Conservation (phyloP, 2,113 vertebrate genomes). For the Pseudorasbora parva region DNA sequence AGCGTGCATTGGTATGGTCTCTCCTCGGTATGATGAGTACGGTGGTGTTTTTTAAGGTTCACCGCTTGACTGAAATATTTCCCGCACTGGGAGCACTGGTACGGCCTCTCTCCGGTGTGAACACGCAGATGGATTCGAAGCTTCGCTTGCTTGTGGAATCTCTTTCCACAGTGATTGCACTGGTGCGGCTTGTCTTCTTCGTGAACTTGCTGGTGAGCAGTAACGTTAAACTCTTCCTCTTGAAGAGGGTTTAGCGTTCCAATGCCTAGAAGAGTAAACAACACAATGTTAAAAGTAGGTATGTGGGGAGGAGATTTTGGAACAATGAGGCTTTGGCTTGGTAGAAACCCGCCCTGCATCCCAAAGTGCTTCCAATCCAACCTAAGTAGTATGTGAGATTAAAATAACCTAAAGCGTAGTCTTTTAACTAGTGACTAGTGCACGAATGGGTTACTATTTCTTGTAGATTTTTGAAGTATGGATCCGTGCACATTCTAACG, state of each 20-base stretch:
- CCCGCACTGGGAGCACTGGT: conserved; percentile 12
- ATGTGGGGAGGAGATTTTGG: not conserved
- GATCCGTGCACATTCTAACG: too few species aligned
- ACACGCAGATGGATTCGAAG: conserved; percentile 31
- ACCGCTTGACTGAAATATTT: conserved; percentile 32
- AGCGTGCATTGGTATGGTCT: conserved; percentile 11
- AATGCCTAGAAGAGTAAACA: not conserved
- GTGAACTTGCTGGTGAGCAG: not conserved
- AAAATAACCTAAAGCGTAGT: too few species aligned
- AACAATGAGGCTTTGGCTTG: not conserved
- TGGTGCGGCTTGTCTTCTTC: conserved; percentile 22
- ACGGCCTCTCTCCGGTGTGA: conserved; percentile 27
- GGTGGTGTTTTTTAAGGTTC: conserved; percentile 29
- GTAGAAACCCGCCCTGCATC: too few species aligned
- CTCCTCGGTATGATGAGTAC: conserved; percentile 26
- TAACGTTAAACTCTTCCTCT: conserved; percentile 5
- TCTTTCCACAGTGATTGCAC: conserved; percentile 38
- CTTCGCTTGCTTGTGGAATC: conserved; percentile 26
- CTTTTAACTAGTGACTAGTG: too few species aligned
- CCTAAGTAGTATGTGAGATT: too few species aligned
- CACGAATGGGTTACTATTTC: too few species aligned
- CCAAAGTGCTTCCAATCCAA: too few species aligned
- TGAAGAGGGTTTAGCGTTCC: not conserved
- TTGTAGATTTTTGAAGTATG: too few species aligned
- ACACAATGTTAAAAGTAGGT: not conserved